Conservation (phyloP, 2,797 vertebrate species). For the Lindbergichthys nudifrons region DNA sequence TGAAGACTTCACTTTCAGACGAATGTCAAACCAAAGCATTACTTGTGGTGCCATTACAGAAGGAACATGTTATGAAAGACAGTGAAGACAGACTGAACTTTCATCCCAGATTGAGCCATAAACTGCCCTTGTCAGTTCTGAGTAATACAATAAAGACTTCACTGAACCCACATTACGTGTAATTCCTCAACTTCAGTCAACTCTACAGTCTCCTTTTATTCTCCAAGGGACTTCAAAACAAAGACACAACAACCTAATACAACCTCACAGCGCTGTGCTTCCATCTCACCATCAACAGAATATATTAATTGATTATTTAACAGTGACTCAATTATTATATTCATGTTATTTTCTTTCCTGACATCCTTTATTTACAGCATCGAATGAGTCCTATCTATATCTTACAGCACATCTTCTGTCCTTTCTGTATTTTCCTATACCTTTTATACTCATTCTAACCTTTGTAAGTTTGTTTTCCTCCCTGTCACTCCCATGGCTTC, state of each 20-base stretch:
- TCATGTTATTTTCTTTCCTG: background rate
- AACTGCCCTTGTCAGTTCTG: background rate
- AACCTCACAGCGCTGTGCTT: background rate
- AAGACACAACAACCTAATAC: background rate
- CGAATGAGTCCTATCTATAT: background rate
- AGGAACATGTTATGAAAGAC: background rate
- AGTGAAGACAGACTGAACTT: background rate
- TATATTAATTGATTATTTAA: background rate
- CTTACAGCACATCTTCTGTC: background rate
- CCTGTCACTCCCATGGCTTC: background rate
- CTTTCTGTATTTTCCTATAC: background rate
- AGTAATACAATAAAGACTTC: background rate
- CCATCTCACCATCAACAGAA: background rate
- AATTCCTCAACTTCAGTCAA: background rate
- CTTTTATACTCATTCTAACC: background rate
- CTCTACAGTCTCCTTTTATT: slow-evolving; percentile 6
- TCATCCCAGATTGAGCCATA: background rate
- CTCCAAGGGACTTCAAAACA: background rate
- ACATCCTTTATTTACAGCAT: background rate
- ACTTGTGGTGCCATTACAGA: background rate
- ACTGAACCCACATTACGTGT: background rate
- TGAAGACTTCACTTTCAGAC: background rate
- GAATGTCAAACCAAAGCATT: background rate
- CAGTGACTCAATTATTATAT: background rate
- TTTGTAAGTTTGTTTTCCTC: background rate